Base-by-base conservation (phyloP, 2,888 invertebrate genomes). In the Cryptops parisi region DNA sequence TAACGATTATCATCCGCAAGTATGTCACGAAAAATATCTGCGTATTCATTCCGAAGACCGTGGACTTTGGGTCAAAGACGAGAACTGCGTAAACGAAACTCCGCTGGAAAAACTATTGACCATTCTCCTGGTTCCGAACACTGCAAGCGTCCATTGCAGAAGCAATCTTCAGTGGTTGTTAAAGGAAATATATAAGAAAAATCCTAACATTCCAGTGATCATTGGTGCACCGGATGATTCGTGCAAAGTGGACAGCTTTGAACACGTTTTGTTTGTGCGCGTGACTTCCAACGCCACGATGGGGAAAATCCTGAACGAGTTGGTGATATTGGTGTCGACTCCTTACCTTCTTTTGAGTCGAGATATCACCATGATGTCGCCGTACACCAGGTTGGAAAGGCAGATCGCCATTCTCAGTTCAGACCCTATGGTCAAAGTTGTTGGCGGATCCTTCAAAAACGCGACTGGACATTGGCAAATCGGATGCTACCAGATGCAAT, bases 401-500 rank as follows among this genome's bases (percentile, higher is more conserved):
- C 60, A 65, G 21, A 56, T 64, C 3, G 41, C 63, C 5, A 64
- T 63, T 43, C 58, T 64, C 24, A 60, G 62, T 22, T 24, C 27
- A 12, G 54, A 51, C 17, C 33, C 33, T 33, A 53, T 61, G 5
- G 43, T 57, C n/a, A 15, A 15, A 15, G 15, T 33, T 15, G 33
- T 33, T 33, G 33, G 33, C 15, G 33, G 33, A 15, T 6, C 33
- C 33, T 9, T 15, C 33, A 6, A 15, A 9, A 33, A 33, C 33
- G 33, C 6, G 15, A 50, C 55, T 27, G 64, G 64, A 2, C 59
- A 60, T 24, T 66, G 66, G 66, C 54, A 54, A 22, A 55, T 59
- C 41, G 61, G 61, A 1, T 66, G 66, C 55, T 59, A 60, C 25
- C 65, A 65, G 55, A 54, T 57, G 0, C 58, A 58, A 4, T 59